Base-by-base conservation (phyloP, 1,140 invertebrate genomes). In the Pinna nobilis region DNA sequence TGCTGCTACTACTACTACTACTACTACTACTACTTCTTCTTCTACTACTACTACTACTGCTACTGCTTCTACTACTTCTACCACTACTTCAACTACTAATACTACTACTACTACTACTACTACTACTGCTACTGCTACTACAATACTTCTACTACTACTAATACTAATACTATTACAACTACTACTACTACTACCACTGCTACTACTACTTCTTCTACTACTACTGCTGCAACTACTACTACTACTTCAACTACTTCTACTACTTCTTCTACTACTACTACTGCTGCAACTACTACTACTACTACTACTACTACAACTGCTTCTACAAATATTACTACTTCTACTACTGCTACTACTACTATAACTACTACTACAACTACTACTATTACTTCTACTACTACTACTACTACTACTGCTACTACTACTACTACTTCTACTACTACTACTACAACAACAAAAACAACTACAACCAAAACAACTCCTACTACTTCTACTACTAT, bases 1-100 rank as follows among this genome's bases (percentile, higher is more conserved):
- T 72, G 44, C 68, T 64, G 63, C 67, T 73, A 64, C 73, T 64
- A 75, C 73, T 71, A 70, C 57, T 71, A 70, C 73, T 71, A 70
- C 73, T 75, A 51, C 73, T 72, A 70, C 73, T 72, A 64, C 44
- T 73, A 70, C 68, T 64, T 50, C 68, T 73, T 63, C 73, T 72
- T 67, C 73, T 72, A 51, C 68, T 64, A 72, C 50, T 50, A 75
- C 59, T 50, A 75, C 66, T 73, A 68, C 68, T 64, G 72, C 68
- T 73, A 41, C 66, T 70, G 68, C 65, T 57, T 30, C 65, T 59
- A 74, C 63, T 39, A 35, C 65, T 32, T 7, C 70, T 33, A 66
- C 59, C 23, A 49, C 59, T n/a, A n/a, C n/a, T n/a, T n/a, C n/a
- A n/a, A n/a, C n/a, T n/a, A n/a, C n/a, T n/a, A n/a, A n/a, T n/a